These are phyloP conservation scores for Mus minutoides DNA, from an alignment of 2,797 vertebrate genomes.

Conservation along the genomic window DNA sequence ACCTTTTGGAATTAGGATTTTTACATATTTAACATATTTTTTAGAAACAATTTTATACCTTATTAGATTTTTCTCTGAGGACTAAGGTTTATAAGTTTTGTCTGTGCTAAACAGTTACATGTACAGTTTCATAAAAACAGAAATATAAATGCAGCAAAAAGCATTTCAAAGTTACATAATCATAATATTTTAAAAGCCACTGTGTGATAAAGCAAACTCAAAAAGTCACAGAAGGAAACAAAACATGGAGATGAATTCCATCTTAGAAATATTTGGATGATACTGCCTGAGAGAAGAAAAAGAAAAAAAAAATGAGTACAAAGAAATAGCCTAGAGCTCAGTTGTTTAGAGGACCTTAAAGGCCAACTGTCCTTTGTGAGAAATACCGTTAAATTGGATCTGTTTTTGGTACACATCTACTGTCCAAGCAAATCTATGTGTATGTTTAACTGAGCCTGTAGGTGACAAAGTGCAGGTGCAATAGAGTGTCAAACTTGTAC, in stretches of 20 bases:
- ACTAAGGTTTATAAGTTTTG: background rate
- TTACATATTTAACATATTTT: background rate
- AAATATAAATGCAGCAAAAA: background rate
- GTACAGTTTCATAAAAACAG: background rate
- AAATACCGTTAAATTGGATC: background rate
- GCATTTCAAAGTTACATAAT: background rate
- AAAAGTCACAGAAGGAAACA: constrained; percentile 1
- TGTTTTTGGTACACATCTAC: constrained; percentile 33
- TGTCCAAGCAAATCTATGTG: constrained; percentile 28
- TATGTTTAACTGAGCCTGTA: constrained; percentile 65
- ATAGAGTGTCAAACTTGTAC: constrained; percentile 63
- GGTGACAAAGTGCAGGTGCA: constrained; percentile 63
- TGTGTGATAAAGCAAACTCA: background rate
- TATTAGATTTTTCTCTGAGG: background rate
- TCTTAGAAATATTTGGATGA: constrained; percentile 34
- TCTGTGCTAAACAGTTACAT: background rate
- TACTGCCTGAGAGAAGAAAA: background rate
- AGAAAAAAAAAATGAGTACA: background rate
- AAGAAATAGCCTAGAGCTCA: background rate
- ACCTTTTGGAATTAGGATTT: rapidly evolving
- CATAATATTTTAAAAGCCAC: background rate
- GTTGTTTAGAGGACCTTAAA: background rate
- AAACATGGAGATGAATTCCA: background rate
- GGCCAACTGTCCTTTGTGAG: background rate
- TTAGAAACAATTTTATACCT: background rate